A percentile compares a stretch with the other conserved stretches of the same genome.
Evolutionary conservation across 2,888 invertebrate genomes (phyloP).

Genomic region (Tinea pellionella): DNA sequence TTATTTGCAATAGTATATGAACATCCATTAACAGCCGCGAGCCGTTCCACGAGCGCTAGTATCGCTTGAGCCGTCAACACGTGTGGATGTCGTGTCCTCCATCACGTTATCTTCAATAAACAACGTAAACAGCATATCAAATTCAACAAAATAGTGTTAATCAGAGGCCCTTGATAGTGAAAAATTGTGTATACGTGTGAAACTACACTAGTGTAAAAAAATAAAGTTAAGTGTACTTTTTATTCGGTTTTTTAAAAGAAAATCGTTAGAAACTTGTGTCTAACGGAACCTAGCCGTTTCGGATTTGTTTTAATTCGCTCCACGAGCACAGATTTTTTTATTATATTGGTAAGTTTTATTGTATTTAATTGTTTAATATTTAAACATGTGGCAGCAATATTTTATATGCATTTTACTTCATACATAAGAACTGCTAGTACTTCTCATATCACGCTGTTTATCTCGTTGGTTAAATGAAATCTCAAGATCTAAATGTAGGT

Average conservation of each 20-base stretch:
- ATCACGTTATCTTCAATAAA: neutral
- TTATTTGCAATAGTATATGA: neutral
- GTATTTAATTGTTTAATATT: conserved; percentile 19
- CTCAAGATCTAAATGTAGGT: no score
- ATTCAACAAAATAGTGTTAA: conserved; percentile 10
- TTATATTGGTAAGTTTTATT: conserved; percentile 1
- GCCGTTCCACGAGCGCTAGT: conserved; percentile 34
- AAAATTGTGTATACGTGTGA: conserved; percentile 33
- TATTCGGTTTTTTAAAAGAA: conserved; percentile 29
- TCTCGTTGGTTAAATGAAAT: no score
- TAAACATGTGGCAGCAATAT: conserved; percentile 17
- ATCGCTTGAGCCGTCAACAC: conserved; percentile 29
- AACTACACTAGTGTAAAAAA: conserved; percentile 27
- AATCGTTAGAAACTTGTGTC: conserved; percentile 50
- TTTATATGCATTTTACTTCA: no score
- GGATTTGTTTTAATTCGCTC: conserved; percentile 32
- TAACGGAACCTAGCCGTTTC: conserved; percentile 44
- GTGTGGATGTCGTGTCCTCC: conserved; percentile 19
- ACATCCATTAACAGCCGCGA: neutral
- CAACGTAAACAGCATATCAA: conserved; percentile 27
- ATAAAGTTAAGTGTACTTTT: conserved; percentile 10
- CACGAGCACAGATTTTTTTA: neutral
- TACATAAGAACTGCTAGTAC: no score
- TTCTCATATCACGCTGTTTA: no score
- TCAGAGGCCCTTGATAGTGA: conserved; percentile 35